These are phyloP conservation scores for Cosmopolites sordidus DNA, from an alignment of 2,888 invertebrate genomes.

Conservation along the genomic window DNA sequence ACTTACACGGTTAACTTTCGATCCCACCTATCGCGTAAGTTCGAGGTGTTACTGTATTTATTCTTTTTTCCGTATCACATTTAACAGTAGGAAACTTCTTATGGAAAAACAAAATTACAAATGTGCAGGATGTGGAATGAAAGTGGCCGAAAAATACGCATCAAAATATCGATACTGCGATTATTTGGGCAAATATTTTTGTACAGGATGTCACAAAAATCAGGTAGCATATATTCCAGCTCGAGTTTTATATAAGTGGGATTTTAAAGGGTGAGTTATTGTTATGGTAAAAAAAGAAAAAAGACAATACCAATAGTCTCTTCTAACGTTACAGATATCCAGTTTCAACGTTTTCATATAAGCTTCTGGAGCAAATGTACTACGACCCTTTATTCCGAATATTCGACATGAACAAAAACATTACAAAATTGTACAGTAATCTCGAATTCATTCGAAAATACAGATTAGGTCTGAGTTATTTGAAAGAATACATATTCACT, in stretches of 20 bases:
- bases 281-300: background rate
- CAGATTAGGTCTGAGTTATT: constrained; percentile 62
- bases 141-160: constrained; percentile 67
- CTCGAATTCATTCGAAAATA: constrained; percentile 59
- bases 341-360: constrained; percentile 78
- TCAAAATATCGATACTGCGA: constrained; percentile 76
- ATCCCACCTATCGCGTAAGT: too few species aligned
- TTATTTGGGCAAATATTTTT: constrained; percentile 80
- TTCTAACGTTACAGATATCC: constrained; percentile 56
- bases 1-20: too few species aligned
- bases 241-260: constrained; percentile 62
- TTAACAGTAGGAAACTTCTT: constrained; percentile 60
- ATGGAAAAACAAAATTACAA: constrained; percentile 71
- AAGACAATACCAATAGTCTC: background rate
- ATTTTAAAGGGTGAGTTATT: constrained; percentile 53
- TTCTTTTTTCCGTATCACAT: too few species aligned
- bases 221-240: constrained; percentile 69
- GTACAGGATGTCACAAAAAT: constrained; percentile 80
- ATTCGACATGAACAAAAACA: constrained; percentile 62
- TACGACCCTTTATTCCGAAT: constrained; percentile 74
- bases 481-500: constrained; percentile 66
- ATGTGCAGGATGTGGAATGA: constrained; percentile 83
- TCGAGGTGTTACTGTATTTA: too few species aligned
- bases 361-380: constrained; percentile 71
- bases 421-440: constrained; percentile 61